These are phyloP conservation scores for Oedothorax gibbosus DNA, from an alignment of 1,140 invertebrate species.

Conservation along the genomic window DNA sequence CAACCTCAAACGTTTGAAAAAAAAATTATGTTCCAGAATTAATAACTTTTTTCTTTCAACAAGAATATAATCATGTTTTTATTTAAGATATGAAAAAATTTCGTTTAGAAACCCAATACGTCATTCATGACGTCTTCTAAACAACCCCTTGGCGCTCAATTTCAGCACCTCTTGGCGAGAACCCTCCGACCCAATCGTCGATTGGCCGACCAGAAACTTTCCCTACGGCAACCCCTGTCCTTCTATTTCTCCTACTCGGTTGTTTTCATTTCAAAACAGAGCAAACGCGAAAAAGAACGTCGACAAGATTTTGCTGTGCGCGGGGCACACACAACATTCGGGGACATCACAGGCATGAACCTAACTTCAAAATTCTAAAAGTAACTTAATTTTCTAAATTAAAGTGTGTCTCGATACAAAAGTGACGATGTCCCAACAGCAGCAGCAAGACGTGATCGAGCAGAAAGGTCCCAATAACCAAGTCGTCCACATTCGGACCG, in stretches of 20 bases:
- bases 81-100: too few relatives aligned
- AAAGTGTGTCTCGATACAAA: neutral
- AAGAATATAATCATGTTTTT: too few relatives aligned
- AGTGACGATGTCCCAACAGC: conserved; percentile 54
- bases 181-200: neutral
- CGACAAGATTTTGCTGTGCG: too few relatives aligned
- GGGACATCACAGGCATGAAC: neutral
- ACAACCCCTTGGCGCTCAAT: neutral
- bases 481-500: conserved; percentile 56
- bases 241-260: conserved; percentile 1
- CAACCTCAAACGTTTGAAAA: too few relatives aligned
- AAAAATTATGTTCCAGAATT: too few relatives aligned
- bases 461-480: conserved; percentile 51
- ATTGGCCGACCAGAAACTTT: conserved; percentile 44
- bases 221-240: conserved; percentile 33
- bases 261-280: conserved; percentile 37
- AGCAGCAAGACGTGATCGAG: conserved; percentile 50
- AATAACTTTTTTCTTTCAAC: too few relatives aligned
- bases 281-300: too few relatives aligned
- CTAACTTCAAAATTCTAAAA: neutral
- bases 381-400: neutral
- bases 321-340: too few relatives aligned
- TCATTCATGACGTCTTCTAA: too few relatives aligned
- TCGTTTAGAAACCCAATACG: too few relatives aligned
- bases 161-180: conserved; percentile 21